A percentile compares a stretch with the other conserved stretches of the same genome.
phyloP scores from a whole-genome alignment of 2,113 vertebrate species.

The Alligator mississippiensis region DNA sequence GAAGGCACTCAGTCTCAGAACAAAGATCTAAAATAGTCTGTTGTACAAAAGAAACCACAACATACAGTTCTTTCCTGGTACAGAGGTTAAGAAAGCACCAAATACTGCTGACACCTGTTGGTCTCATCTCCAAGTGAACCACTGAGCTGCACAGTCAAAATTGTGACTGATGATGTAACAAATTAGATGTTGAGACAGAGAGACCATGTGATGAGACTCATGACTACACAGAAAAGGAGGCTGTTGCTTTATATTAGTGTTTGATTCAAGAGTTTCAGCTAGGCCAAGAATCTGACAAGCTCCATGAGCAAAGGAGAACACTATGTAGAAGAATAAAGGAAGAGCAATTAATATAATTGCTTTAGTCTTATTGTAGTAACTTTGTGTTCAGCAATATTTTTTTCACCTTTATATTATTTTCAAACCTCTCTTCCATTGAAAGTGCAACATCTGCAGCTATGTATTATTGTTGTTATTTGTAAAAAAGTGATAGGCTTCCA shows the following conservation, averaged over 20 bases:
- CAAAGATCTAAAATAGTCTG: too few species aligned
- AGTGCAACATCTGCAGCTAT: not conserved
- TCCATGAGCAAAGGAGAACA: not conserved
- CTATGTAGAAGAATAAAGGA: not conserved
- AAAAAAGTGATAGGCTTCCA: not conserved
- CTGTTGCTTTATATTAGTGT: fast-evolving
- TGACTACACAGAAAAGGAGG: not conserved
- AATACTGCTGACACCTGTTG: not conserved
- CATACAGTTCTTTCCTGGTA: too few species aligned
- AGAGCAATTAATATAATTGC: fast-evolving
- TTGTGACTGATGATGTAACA: not conserved
- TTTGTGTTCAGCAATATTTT: not conserved
- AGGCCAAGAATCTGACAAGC: not conserved
- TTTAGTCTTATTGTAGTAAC: not conserved
- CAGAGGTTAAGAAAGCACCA: too few species aligned
- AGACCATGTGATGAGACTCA: not conserved
- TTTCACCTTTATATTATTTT: not conserved
- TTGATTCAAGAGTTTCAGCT: not conserved
- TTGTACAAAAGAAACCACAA: too few species aligned
- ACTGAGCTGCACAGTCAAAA: not conserved
- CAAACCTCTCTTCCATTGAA: not conserved
- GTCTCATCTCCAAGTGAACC: not conserved
- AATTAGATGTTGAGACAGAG: not conserved
- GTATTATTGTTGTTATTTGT: not conserved
- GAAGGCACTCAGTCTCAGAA: too few species aligned